Evolutionary conservation across 2,888 invertebrate genomes (phyloP).

Genomic region (Drosophila pseudotalamancana): DNA sequence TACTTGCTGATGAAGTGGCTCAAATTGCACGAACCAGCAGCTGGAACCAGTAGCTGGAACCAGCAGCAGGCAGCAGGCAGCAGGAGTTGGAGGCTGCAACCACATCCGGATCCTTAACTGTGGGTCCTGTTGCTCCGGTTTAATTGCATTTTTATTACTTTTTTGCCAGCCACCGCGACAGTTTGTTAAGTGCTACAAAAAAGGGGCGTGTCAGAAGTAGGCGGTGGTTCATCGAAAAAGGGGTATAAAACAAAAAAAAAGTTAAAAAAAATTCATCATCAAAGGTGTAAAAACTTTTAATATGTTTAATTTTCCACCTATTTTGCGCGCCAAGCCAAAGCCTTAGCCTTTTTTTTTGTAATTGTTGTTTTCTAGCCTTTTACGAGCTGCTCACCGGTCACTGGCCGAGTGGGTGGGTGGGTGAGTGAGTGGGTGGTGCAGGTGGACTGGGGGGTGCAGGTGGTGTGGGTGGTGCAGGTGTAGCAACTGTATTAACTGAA

Average conservation of each 20-base stretch:
- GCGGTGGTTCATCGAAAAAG: constrained; percentile 29
- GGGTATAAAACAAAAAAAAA: constrained; percentile 56
- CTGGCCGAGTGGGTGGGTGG: too few relatives aligned
- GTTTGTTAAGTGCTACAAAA: constrained; percentile 63
- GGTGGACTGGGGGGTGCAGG: too few relatives aligned
- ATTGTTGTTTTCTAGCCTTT: constrained; percentile 41
- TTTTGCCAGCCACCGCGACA: constrained; percentile 62
- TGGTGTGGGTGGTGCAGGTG: too few relatives aligned
- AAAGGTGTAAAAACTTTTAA: constrained; percentile 82
- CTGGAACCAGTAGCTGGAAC: too few relatives aligned
- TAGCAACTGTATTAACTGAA: constrained; percentile 6
- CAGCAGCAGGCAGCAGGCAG: background rate
- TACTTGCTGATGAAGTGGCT: constrained; percentile 81
- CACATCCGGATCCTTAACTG: constrained; percentile 44
- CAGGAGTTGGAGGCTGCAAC: background rate
- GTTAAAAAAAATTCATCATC: constrained; percentile 76
- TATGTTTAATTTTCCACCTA: constrained; percentile 81
- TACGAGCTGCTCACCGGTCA: constrained; percentile 38
- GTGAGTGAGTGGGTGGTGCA: too few relatives aligned
- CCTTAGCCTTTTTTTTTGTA: background rate
- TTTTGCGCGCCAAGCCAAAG: constrained; percentile 39
- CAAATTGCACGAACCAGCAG: constrained; percentile 58
- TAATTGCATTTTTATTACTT: constrained; percentile 82
- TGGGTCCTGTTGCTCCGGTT: constrained; percentile 27
- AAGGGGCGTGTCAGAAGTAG: background rate